Evolutionary conservation across 2,888 invertebrate genomes (phyloP), one percentile per base, ranked within the genome.

Genomic region (Hesperia comma): DNA sequence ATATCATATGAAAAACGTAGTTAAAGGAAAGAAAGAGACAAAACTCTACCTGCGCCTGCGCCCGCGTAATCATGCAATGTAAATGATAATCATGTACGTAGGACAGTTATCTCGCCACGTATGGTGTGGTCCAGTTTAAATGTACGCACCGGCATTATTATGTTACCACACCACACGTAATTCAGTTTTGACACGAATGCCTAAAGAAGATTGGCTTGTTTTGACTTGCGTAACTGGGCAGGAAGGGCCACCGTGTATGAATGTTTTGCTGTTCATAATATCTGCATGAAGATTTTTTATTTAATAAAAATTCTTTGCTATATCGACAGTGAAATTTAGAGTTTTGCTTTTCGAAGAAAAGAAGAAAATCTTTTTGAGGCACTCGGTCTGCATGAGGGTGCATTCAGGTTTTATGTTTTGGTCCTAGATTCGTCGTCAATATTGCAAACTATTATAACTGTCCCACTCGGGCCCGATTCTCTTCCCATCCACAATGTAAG

Each of bases 71-170:
- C 14, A 51, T 26, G n/a, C 41, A 15, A 43, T 17, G 14, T 54
- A 10, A n/a, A 26, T 40, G 43, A 41, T 55, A 63, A 63, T 43
- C 2, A 19, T n/a, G 37, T 61, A 49, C 12, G 12, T 49, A 32
- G 46, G 61, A 37, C 49, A 61, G 21, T 53, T 21, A 51, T 58
- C 43, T 63, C 61, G 21, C 60, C 67, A 49, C 55, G 56, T 67
- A 66, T 67, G 69, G 66, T 51, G 67, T 54, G 69, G 62, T 69
- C 69, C 67, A 69, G 63, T 69, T 69, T 51, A 67, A 69, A 69
- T 62, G n/a, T 4, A 58, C 33, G 46, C 26, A 51, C 43, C 49
- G 37, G 26, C 49, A 62, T 68, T 69, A 67, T 67, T 57, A 69
- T 57, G 64, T 61, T 63, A 56, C 61, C 17, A 49, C 15, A 63